Evolutionary conservation across 2,797 vertebrate genomes (phyloP).

Genomic region (Spinus pinus): DNA sequence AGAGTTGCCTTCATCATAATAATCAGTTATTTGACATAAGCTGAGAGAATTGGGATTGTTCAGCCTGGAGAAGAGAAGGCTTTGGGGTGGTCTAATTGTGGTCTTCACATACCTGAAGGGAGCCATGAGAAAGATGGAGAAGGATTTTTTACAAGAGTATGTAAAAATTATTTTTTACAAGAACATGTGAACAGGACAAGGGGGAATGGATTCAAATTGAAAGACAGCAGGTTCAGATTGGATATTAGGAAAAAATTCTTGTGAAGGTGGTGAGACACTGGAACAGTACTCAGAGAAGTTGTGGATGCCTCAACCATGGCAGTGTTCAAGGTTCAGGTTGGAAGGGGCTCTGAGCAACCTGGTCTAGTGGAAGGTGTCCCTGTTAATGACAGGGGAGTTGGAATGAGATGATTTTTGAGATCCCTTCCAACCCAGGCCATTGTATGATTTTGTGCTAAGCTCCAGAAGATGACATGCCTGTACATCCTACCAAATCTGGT

Average conservation of each 20-base stretch:
- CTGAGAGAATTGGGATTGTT: background rate
- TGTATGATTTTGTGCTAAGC: background rate
- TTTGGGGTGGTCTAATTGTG: background rate
- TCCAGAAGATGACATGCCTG: background rate
- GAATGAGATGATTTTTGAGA: background rate
- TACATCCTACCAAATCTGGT: background rate
- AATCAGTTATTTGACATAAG: background rate
- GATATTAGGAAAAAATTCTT: background rate
- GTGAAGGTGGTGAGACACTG: background rate
- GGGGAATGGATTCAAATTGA: background rate
- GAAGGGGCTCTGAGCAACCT: background rate
- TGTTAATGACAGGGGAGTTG: background rate
- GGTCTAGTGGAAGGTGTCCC: background rate
- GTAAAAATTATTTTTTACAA: background rate
- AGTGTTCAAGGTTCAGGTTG: background rate
- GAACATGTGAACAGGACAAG: background rate
- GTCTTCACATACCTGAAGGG: background rate
- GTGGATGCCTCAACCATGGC: background rate
- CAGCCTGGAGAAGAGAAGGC: background rate
- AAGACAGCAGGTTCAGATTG: fast-evolving
- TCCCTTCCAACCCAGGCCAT: background rate
- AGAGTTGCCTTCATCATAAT: background rate
- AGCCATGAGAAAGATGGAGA: background rate
- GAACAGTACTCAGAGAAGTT: background rate
- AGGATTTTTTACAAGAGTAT: background rate